Base-by-base conservation (phyloP, 2,113 vertebrate species). In the Malurus elegans region DNA sequence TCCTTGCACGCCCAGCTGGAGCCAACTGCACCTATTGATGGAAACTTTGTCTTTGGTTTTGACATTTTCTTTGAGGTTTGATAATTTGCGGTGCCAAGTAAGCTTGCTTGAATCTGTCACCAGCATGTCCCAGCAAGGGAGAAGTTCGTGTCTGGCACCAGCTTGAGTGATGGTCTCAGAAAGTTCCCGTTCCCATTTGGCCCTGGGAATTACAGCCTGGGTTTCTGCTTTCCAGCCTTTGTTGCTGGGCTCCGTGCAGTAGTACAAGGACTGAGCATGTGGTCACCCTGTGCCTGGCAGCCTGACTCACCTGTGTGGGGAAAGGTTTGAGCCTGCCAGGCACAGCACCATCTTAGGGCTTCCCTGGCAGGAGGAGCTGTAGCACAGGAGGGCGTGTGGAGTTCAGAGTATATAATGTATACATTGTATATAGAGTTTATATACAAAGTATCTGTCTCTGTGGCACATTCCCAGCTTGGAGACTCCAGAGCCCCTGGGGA, bases 351-450 rank as follows among this genome's bases (percentile, higher is more conserved):
- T 21, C 51, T 48, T 31, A 40, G 67, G 25, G 18, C 50, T 31
- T 8, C 14, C 40, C 54, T 64, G 67, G 6, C 9, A 53, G 61
- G 56, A 70, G 50, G 32, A 62, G 47, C 48, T 10, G 2, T 28
- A n/a, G 31, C 20, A 20, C 0, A 1, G 40, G 62, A 53, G 16
- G 18, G 12, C 17, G 2, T 2, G 28, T 28, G 44, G 54, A 17
- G 48, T 83, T 66, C 18, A 26, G 48, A 61, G 38, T 38, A 38
- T 38, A 38, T 11, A 38, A 38, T 11, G 38, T 38, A 38, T 38
- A 38, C 38, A 38, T 38, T 38, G 38, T 38, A 11, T 38, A 11
- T 38, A 38, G 38, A 38, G 38, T 38, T 38, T 38, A 38, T 38
- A 11, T 38, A 38, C 38, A 5, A 45, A 67, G 8, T 25, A 50